These are phyloP conservation scores for Anoura caudifer DNA, from an alignment of 2,113 vertebrate genomes.

Conservation along the genomic window DNA sequence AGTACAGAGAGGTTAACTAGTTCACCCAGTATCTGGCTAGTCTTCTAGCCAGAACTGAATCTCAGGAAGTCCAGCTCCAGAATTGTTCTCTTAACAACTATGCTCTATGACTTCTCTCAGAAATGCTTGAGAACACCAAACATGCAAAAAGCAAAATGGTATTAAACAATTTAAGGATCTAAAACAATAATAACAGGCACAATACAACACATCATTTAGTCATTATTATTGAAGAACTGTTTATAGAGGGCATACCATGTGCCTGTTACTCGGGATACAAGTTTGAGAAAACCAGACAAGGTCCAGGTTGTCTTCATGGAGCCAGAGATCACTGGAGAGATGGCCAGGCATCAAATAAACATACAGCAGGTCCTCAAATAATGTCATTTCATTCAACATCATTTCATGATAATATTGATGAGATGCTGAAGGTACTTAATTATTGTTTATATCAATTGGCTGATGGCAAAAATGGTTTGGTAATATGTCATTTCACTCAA, in stretches of 20 bases:
- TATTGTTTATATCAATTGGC: neutral
- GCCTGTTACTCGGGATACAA: neutral
- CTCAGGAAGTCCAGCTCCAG: neutral
- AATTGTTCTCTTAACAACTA: neutral
- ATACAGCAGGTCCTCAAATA: neutral
- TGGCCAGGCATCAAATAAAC: neutral
- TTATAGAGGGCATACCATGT: neutral
- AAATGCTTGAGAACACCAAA: neutral
- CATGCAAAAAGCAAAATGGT: neutral
- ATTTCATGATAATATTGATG: neutral
- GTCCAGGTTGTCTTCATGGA: neutral
- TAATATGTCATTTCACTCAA: neutral
- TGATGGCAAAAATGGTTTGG: neutral
- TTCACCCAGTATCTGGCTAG: neutral
- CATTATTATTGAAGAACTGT: neutral
- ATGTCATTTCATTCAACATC: neutral
- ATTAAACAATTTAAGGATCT: neutral
- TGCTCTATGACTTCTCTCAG: neutral
- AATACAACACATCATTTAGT: conserved; percentile 17
- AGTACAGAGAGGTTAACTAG: neutral
- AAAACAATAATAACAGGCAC: neutral
- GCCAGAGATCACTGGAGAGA: neutral
- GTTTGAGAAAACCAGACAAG: neutral
- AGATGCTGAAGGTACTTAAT: neutral
- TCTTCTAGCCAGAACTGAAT: neutral